A percentile compares a stretch with the other conserved stretches of the same genome.
Conservation (phyloP, 2,797 vertebrate genomes). For the Cyclopterus lumpus region DNA sequence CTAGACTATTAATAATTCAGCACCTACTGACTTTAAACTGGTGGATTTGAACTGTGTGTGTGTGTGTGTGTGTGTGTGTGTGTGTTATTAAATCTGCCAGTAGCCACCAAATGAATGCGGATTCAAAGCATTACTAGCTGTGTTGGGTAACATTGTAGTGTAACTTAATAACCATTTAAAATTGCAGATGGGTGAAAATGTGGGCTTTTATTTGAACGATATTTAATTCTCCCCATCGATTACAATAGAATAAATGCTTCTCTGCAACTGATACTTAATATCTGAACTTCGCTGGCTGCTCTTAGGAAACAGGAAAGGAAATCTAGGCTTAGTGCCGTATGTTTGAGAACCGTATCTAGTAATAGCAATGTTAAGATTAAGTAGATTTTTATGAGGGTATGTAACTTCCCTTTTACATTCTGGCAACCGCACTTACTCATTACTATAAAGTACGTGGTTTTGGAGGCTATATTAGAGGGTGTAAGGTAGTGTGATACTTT, state of each 20-base stretch:
- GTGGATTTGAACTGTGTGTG: slow-evolving; percentile 31
- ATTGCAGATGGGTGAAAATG: slow-evolving; percentile 24
- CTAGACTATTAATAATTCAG: slow-evolving; percentile 66
- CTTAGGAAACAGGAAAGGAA: slow-evolving; percentile 5
- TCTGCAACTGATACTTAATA: slow-evolving; percentile 41
- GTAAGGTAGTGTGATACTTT: slow-evolving; percentile 17
- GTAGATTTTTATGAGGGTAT: slow-evolving; percentile 35
- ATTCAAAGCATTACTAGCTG: slow-evolving; percentile 37
- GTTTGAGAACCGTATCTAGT: slow-evolving; percentile 23
- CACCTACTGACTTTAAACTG: slow-evolving; percentile 57
- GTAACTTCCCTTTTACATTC: slow-evolving; percentile 28
- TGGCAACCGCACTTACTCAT: slow-evolving; percentile 13
- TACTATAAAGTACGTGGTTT: slow-evolving; percentile 29
- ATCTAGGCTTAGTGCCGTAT: not conserved
- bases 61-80: no score
- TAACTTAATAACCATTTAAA: slow-evolving; percentile 46
- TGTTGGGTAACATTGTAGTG: slow-evolving; percentile 24
- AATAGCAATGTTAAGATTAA: slow-evolving; percentile 39
- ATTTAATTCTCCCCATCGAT: slow-evolving; percentile 30
- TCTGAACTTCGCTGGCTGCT: slow-evolving; percentile 26
- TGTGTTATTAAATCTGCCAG: slow-evolving; percentile 40
- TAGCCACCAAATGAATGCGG: slow-evolving; percentile 44
- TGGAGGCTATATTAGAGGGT: slow-evolving; percentile 25
- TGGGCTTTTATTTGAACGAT: slow-evolving; percentile 29
- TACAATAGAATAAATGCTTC: slow-evolving; percentile 32